Conservation (phyloP, 2,888 invertebrate species). For the Capitulum mitella region DNA sequence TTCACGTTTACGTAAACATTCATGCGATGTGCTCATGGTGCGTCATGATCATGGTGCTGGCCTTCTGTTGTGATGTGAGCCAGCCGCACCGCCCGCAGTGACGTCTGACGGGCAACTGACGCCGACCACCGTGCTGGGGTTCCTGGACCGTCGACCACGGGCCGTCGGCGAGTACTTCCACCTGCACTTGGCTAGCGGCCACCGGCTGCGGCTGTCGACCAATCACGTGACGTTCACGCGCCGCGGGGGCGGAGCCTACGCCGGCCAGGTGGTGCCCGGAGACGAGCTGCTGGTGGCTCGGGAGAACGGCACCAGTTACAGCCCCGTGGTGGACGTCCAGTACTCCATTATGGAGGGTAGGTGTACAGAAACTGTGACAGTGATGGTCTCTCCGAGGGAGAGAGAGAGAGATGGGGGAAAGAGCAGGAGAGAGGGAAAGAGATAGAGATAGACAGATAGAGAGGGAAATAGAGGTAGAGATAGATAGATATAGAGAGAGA, state of each 20-base stretch:
- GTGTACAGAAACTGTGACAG: background rate
- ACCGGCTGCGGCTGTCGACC: background rate
- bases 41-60: background rate
- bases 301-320: background rate
- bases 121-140: background rate
- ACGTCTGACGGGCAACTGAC: background rate
- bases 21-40: background rate
- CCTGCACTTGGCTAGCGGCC: background rate
- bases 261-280: background rate
- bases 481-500: background rate
- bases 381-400: too few relatives aligned
- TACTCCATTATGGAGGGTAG: background rate
- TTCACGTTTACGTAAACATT: too few relatives aligned
- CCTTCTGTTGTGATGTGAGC: background rate
- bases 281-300: background rate
- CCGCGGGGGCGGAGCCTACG: background rate
- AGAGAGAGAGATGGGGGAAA: too few relatives aligned
- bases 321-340: background rate
- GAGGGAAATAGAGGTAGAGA: background rate
- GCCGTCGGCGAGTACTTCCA: background rate
- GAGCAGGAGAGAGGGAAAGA: too few relatives aligned
- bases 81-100: too few relatives aligned
- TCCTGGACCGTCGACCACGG: background rate
- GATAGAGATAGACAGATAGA: too few relatives aligned
- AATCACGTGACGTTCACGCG: slow-evolving; percentile 12